A percentile compares a stretch with the other conserved stretches of the same genome.
Conservation (phyloP, 2,797 vertebrate genomes). For the Lagodon rhomboides region DNA sequence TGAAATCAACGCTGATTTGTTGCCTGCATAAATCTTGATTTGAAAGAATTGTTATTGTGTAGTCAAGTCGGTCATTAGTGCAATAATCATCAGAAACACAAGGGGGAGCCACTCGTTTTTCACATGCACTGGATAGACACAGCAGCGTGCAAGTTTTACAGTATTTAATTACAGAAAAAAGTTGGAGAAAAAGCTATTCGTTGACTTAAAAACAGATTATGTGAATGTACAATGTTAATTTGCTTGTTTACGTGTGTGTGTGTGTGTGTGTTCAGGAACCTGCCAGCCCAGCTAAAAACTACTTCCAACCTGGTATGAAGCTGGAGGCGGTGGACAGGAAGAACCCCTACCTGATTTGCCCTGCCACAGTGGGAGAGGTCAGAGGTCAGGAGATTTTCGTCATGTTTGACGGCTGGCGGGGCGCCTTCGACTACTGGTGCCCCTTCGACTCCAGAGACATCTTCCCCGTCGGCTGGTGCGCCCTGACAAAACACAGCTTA, state of each 20-base stretch:
- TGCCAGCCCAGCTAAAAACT: conserved; percentile 87
- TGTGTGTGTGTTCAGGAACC: conserved; percentile 87
- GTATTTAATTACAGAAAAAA: background rate
- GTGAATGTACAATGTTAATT: background rate
- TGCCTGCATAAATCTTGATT: background rate
- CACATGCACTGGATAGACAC: background rate
- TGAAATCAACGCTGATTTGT: background rate
- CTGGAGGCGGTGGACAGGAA: conserved; percentile 96
- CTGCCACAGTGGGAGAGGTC: conserved; percentile 93
- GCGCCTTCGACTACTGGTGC: conserved; percentile 97
- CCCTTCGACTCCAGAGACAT: conserved; percentile 94
- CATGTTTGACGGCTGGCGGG: conserved; percentile 97
- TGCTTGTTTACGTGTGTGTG: background rate
- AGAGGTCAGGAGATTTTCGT: conserved; percentile 94
- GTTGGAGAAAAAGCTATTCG: background rate
- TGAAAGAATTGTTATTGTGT: background rate
- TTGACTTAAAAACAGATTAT: background rate
- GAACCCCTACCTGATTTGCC: conserved; percentile 96
- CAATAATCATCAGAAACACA: conserved; percentile 13
- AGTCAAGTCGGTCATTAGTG: background rate
- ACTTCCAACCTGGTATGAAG: conserved; percentile 95
- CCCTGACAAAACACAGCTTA: conserved; percentile 92
- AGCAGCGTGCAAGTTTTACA: background rate
- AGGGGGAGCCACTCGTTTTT: conserved; percentile 23
- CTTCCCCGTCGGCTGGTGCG: conserved; percentile 95